Evolutionary conservation across 2,797 vertebrate genomes (phyloP), one percentile per base, ranked within the genome.

Genomic region (Pangasius larnaudii): DNA sequence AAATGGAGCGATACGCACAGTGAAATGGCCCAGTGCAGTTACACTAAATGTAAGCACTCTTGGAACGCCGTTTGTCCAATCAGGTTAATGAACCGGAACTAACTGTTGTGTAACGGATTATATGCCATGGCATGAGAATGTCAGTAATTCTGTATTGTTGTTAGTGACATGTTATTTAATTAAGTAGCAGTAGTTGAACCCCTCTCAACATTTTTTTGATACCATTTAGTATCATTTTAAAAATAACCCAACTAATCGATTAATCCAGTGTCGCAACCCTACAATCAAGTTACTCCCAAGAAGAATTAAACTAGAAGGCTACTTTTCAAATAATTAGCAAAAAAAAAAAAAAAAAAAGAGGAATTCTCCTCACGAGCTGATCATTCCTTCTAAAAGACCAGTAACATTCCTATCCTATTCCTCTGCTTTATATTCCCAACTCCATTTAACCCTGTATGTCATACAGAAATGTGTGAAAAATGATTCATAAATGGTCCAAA

Each of bases 401-500:
- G n/a, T 9, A 85, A 78, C 77, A 87, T 59, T 59, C 82, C 11
- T 33, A 49, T 36, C 18, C 46, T 24, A 16, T 30, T 84, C 49
- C 33, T 59, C 42, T 69, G 5, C 22, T 82, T 74, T 7, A 27
- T 33, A 85, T 53, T 59, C 39, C 63, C 51, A 53, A 61, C 67
- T 72, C 71, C 71, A 59, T 87, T 89, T 67, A 71, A 61, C 69
- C 71, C 69, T 42, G 24, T 30, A 53, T 22, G 27, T 85, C 67
- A 85, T 67, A 30, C 33, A 81, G 69, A 51, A 79, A 79, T 0
- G 33, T 6, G 6, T 49, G 30, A 81, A 88, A 75, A 81, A 33
- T 53, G 49, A 71, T 69, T 59, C 56, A 85, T 46, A 89, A 91
- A 78, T 85, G 77, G 51, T 61, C 74, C 16, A 59, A 81, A 88